Conservation (phyloP, 1,140 invertebrate genomes). For the Atta texana region DNA sequence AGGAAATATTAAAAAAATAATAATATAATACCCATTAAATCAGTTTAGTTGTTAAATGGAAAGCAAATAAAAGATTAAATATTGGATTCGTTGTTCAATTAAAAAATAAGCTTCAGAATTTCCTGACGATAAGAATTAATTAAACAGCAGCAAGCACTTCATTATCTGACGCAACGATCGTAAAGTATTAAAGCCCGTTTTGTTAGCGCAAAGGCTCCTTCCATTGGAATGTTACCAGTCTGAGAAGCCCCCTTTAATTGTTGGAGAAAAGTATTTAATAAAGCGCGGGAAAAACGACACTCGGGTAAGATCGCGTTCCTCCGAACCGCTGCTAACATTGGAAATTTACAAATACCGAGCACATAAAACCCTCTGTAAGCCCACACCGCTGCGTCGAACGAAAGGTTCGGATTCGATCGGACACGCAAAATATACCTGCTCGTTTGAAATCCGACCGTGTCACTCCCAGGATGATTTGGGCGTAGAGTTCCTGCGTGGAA, state of each 20-base stretch:
- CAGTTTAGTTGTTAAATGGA: constrained; percentile 35
- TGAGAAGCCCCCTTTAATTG: constrained; percentile 28
- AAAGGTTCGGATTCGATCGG: constrained; percentile 52
- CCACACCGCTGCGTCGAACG: constrained; percentile 36
- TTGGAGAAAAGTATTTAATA: constrained; percentile 60
- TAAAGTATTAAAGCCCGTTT: constrained; percentile 53
- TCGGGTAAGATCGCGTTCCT: constrained; percentile 54
- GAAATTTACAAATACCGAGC: constrained; percentile 38
- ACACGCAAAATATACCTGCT: constrained; percentile 47
- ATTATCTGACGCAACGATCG: constrained; percentile 57
- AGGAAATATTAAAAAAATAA: constrained; percentile 7
- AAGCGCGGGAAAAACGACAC: constrained; percentile 58
- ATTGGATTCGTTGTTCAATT: constrained; percentile 51
- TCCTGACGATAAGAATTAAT: constrained; percentile 58
- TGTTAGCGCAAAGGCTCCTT: constrained; percentile 45
- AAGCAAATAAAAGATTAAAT: constrained; percentile 51
- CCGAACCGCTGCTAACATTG: constrained; percentile 34
- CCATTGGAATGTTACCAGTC: constrained; percentile 27
- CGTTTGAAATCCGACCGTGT: constrained; percentile 61
- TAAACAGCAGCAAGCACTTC: constrained; percentile 58
- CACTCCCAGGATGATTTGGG: constrained; percentile 49
- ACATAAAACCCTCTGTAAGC: constrained; percentile 52
- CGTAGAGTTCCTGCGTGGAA: constrained; percentile 15
- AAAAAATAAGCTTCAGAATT: constrained; percentile 54
- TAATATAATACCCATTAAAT: constrained; percentile 36